phyloP scores from a whole-genome alignment of 2,888 invertebrate species.

The Acronicta psi region DNA sequence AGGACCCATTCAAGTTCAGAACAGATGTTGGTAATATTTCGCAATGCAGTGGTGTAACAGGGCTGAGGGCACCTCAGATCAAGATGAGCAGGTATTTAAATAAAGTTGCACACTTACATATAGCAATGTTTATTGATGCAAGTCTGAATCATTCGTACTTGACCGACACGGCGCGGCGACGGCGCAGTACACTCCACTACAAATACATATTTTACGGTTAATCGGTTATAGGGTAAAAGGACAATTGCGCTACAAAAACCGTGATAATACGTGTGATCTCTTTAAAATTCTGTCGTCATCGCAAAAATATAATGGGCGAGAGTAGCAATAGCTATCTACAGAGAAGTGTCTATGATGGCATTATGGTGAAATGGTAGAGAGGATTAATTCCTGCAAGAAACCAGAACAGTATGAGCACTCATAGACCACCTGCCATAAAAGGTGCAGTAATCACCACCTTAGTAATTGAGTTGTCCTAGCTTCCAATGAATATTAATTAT shows the following conservation, averaged over 20 bases:
- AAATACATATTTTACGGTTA: background rate
- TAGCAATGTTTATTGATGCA: slow-evolving; percentile 14
- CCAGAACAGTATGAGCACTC: background rate
- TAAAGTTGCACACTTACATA: slow-evolving; percentile 11
- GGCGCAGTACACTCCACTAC: background rate
- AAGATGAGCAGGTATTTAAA: slow-evolving; percentile 42
- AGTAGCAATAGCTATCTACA: too few species aligned
- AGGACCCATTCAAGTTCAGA: background rate
- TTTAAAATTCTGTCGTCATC: too few species aligned
- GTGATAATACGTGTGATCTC: too few species aligned
- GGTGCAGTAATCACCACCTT: slow-evolving; percentile 3
- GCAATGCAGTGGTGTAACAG: background rate
- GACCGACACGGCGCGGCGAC: slow-evolving; percentile 1
- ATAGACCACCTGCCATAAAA: slow-evolving; percentile 3
- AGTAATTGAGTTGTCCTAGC: slow-evolving; percentile 21
- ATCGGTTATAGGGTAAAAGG: too few species aligned
- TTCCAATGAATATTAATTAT: slow-evolving; percentile 38
- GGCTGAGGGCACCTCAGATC: slow-evolving; percentile 3
- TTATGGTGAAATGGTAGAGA: too few species aligned
- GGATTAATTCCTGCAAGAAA: background rate
- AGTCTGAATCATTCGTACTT: slow-evolving; percentile 15
- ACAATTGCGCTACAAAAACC: too few species aligned
- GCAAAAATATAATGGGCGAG: too few species aligned
- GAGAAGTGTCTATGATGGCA: too few species aligned
- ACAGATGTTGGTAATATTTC: background rate